Evolutionary conservation across 1,140 invertebrate genomes (phyloP).

Genomic region (Berghia stephanieae): DNA sequence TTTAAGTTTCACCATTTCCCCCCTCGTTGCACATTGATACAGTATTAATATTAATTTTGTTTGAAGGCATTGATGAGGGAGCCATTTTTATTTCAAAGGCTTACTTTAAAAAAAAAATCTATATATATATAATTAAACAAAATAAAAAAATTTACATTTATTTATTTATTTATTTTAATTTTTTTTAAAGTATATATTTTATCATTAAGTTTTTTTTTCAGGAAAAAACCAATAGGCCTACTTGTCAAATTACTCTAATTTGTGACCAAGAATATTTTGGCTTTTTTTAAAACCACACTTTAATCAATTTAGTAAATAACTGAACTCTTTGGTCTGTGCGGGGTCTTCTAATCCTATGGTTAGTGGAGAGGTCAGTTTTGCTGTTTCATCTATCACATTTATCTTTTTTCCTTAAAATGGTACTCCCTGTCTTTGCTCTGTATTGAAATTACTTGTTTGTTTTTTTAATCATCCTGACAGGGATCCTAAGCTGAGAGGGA

Average conservation of each 20-base stretch:
- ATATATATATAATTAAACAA: neutral
- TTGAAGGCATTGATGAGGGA: neutral
- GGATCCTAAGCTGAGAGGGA: no score
- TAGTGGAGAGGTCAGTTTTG: no score
- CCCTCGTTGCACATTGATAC: neutral
- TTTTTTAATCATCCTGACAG: no score
- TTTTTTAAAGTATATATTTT: neutral
- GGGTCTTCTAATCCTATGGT: no score
- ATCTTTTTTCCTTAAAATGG: no score
- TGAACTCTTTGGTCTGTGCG: no score
- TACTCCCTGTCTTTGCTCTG: no score
- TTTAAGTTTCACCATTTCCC: neutral
- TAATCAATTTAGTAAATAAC: no score
- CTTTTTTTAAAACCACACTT: no score
- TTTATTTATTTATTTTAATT: neutral
- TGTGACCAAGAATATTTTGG: no score
- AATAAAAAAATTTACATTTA: neutral
- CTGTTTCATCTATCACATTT: no score
- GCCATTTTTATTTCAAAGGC: neutral
- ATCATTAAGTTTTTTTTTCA: neutral
- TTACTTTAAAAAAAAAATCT: neutral
- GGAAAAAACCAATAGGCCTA: neutral
- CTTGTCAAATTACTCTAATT: slow-evolving; percentile 28
- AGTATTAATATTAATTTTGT: neutral
- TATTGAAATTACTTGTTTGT: no score